A percentile compares a stretch with the other conserved stretches of the same genome.
phyloP scores from a whole-genome alignment of 2,113 vertebrate genomes.

The Phasianus colchicus region DNA sequence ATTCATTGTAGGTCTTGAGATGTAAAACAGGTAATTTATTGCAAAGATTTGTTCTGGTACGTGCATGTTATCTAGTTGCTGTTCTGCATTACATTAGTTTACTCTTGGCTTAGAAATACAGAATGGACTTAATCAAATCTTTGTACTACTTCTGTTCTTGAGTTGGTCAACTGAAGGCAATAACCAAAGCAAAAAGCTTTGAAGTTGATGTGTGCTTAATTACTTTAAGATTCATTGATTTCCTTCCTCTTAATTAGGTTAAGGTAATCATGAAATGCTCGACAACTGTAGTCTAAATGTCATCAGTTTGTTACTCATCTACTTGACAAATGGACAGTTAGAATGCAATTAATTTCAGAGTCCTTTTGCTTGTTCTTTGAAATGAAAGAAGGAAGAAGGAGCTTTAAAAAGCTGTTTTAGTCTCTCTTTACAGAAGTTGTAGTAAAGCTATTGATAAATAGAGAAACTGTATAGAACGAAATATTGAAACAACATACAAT shows the following conservation, averaged over 20 bases:
- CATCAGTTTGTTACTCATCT: slow-evolving; percentile 56
- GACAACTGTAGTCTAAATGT: slow-evolving; percentile 46
- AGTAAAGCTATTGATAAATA: neutral
- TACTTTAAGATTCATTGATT: slow-evolving; percentile 59
- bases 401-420: slow-evolving; percentile 6
- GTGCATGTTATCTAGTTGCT: neutral
- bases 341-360: slow-evolving; percentile 66
- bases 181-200: slow-evolving; percentile 5
- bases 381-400: slow-evolving; percentile 31
- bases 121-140: neutral
- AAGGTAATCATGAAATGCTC: slow-evolving; percentile 60
- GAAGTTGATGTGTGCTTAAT: slow-evolving; percentile 56
- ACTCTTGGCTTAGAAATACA: neutral
- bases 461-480: neutral
- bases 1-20: neutral
- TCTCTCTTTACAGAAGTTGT: neutral
- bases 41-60: neutral
- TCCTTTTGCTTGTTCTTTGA: slow-evolving; percentile 62
- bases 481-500: neutral
- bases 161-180: neutral
- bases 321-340: slow-evolving; percentile 74
- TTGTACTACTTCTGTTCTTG: neutral
- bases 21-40: neutral
- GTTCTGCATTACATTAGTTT: neutral
- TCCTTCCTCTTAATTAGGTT: slow-evolving; percentile 55